A percentile compares a stretch with the other conserved stretches of the same genome.
phyloP scores from a whole-genome alignment of 2,888 invertebrate species.

The Argyra leucocephala region DNA sequence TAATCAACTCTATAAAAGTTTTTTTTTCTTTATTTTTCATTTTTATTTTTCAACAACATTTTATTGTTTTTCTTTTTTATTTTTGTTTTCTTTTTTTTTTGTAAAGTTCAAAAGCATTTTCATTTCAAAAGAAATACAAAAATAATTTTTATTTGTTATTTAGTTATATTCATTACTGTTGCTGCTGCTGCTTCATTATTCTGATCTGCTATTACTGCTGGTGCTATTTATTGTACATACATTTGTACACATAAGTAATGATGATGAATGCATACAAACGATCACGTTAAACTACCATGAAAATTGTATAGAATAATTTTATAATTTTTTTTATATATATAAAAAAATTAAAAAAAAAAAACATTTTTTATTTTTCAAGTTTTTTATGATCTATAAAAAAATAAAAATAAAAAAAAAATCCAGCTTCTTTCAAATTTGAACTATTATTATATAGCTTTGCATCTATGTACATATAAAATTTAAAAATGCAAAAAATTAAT shows the following conservation, averaged over 20 bases:
- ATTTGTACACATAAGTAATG: too few relatives aligned
- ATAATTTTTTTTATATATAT: background rate
- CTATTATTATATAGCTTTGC: too few relatives aligned
- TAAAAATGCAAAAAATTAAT: too few relatives aligned
- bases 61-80: too few relatives aligned
- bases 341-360: background rate
- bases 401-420: too few relatives aligned
- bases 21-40: too few relatives aligned
- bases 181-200: background rate
- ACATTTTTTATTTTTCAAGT: background rate
- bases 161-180: too few relatives aligned
- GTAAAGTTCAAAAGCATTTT: background rate
- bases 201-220: background rate
- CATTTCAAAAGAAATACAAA: background rate
- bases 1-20: too few relatives aligned
- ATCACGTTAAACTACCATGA: background rate
- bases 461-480: too few relatives aligned
- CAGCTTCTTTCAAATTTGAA: too few relatives aligned
- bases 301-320: background rate
- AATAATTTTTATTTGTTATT: background rate
- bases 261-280: background rate
- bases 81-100: too few relatives aligned
- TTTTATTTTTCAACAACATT: too few relatives aligned
- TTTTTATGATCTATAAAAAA: background rate
- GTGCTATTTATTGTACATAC: background rate